phyloP scores from a whole-genome alignment of 2,888 invertebrate genomes.

The Eristalis tenax region DNA sequence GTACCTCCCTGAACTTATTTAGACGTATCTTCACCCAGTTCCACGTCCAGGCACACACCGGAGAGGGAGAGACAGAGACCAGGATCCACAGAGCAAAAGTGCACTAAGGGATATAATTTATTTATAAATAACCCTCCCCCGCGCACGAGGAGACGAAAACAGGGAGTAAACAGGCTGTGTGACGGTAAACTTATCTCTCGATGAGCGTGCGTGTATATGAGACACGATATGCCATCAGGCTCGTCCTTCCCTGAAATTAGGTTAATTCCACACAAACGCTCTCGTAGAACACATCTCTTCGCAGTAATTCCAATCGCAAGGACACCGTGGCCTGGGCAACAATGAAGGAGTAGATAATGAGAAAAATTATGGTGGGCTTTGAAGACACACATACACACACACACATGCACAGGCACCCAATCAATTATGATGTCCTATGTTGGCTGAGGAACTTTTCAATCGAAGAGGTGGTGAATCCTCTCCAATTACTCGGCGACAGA shows the following conservation, averaged over 20 bases:
- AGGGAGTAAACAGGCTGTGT: background rate
- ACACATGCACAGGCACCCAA: background rate
- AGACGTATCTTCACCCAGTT: background rate
- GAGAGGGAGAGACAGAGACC: background rate
- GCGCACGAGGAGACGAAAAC: background rate
- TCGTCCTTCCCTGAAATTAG: background rate
- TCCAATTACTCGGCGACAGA: too few species aligned
- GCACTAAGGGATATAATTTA: background rate
- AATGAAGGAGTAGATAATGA: too few species aligned
- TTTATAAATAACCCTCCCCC: background rate
- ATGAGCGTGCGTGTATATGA: background rate
- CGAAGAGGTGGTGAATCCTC: too few species aligned
- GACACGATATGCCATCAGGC: background rate
- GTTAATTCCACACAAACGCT: background rate
- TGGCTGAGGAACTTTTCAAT: too few species aligned
- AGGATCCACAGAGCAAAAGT: background rate
- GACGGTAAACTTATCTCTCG: too few species aligned
- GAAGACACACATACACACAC: background rate
- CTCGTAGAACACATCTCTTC: background rate
- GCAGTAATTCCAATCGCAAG: too few species aligned
- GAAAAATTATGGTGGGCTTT: too few species aligned
- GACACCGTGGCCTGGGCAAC: too few species aligned
- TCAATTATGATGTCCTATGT: background rate
- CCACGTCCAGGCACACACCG: too few species aligned
- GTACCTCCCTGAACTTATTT: background rate